A percentile compares a stretch with the other conserved stretches of the same genome.
Conservation (phyloP, 2,797 vertebrate genomes). For the Crenichthys baileyi region DNA sequence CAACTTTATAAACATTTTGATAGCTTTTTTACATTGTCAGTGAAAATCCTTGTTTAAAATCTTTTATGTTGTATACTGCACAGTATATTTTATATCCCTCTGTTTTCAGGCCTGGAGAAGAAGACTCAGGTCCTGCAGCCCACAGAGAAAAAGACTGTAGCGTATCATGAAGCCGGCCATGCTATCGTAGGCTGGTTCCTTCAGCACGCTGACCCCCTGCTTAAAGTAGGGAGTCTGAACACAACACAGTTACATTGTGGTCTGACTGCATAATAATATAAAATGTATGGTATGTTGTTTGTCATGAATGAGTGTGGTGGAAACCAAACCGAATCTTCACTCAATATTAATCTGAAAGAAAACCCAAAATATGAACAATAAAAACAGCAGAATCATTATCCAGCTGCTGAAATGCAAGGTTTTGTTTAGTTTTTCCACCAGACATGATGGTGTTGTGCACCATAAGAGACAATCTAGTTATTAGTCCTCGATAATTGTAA, state of each 20-base stretch:
- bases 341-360: not conserved
- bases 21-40: not conserved
- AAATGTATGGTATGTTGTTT: not conserved
- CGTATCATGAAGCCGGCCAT: constrained; percentile 95
- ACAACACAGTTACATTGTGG: not conserved
- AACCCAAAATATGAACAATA: not conserved
- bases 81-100: not conserved
- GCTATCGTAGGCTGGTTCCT: constrained; percentile 95
- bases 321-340: not conserved
- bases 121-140: constrained; percentile 91
- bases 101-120: constrained; percentile 89
- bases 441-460: not conserved
- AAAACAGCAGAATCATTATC: not conserved
- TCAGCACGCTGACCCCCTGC: constrained; percentile 92
- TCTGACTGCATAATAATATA: not conserved
- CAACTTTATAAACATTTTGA: not conserved
- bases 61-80: not conserved
- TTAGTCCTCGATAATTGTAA: too few relatives aligned
- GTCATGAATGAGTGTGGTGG: not conserved
- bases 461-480: too few relatives aligned
- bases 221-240: constrained; percentile 81
- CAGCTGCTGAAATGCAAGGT: not conserved
- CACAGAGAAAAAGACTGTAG: constrained; percentile 92
- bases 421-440: too few relatives aligned
- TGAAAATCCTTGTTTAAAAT: not conserved